Conservation (phyloP, 2,888 invertebrate genomes). For the Tenthredo mesomela region DNA sequence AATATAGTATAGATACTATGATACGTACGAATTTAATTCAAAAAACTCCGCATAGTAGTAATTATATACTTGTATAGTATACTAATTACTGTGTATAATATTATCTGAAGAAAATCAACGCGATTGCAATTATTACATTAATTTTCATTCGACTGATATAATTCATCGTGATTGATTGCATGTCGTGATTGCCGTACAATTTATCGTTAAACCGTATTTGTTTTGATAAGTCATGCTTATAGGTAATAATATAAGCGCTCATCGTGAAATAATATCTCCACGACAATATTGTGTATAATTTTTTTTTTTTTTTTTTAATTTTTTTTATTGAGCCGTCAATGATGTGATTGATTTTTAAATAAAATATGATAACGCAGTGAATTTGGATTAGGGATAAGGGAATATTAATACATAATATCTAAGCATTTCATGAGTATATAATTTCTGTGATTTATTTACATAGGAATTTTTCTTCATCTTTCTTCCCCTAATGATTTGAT, state of each 20-base stretch:
- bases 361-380: background rate
- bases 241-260: background rate
- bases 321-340: background rate
- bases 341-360: background rate
- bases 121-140: background rate
- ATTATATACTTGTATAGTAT: background rate
- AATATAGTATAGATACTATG: too few species aligned
- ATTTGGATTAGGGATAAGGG: background rate
- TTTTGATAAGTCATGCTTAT: background rate
- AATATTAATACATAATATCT: background rate
- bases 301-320: background rate
- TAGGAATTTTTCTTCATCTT: background rate
- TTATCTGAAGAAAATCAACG: background rate
- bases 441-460: conserved; percentile 34
- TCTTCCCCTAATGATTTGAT: background rate
- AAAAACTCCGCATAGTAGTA: too few species aligned
- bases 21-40: too few species aligned
- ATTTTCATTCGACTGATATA: background rate
- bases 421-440: background rate
- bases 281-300: background rate
- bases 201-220: background rate
- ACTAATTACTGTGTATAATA: background rate
- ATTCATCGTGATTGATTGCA: background rate
- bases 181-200: background rate
- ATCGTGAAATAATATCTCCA: background rate